Conservation (phyloP, 2,888 invertebrate genomes). For the Hybos culiciformis region DNA sequence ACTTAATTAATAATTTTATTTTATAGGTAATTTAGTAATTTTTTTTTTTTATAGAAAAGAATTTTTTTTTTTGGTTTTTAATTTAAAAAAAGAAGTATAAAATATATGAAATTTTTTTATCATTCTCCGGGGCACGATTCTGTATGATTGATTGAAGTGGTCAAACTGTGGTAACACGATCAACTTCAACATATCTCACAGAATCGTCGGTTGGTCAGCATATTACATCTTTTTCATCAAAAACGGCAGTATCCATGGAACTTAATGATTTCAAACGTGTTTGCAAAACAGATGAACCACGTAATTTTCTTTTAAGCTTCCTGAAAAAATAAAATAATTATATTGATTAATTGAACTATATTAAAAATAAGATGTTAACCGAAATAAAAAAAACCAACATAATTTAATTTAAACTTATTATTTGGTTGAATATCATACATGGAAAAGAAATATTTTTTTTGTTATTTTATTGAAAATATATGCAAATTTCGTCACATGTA, state of each 20-base stretch:
- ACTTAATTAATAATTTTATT: neutral
- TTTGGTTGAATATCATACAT: no score
- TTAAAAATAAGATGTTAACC: no score
- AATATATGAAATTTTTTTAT: neutral
- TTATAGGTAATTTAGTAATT: no score
- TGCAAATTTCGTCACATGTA: no score
- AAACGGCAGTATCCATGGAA: conserved; percentile 64
- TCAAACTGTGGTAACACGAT: conserved; percentile 85
- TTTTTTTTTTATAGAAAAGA: conserved; percentile 13
- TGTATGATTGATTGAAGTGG: conserved; percentile 27
- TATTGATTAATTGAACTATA: no score
- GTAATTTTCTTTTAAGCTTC: conserved; percentile 45
- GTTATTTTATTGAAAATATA: no score
- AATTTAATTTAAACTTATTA: no score
- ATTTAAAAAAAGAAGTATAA: neutral
- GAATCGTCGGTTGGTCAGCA: conserved; percentile 95
- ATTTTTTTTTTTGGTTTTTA: conserved; percentile 12
- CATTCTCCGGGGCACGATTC: conserved; percentile 33
- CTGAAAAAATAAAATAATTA: no score
- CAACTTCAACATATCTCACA: conserved; percentile 83
- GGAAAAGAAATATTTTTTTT: no score
- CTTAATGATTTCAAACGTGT: conserved; percentile 62
- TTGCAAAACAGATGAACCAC: conserved; percentile 63
- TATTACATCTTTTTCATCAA: conserved; percentile 79
- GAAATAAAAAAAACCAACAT: no score